Evolutionary conservation across 2,888 invertebrate genomes (phyloP), one percentile per base, ranked within the genome.

Genomic region (Glyphotaelius pellucidus): DNA sequence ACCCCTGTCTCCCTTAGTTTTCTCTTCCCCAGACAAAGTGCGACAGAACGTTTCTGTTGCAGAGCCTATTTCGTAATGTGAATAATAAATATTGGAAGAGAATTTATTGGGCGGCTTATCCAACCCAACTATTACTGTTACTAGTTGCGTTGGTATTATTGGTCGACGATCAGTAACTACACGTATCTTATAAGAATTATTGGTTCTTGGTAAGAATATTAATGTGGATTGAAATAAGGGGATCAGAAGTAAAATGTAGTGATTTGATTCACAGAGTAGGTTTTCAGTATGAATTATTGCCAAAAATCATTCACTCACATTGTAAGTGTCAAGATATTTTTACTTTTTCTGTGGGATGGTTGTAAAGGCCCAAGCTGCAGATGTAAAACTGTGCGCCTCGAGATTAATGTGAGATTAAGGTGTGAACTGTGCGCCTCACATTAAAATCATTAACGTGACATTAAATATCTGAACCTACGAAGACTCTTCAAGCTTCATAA

Each of bases 41-140:
- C 83, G 35, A 38, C 35, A 32, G 35, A 83, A 32, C 83, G 83
- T 32, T 83, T 32, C 83, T 35, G 83, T 83, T 38, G 83, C 83
- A 83, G 5, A 35, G 35, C 83, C 83, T 83, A 83, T 83, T 83
- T 83, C 83, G 83, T 83, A 83, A 83, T 83, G 83, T 12, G 83
- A 83, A 83, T 83, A 83, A 83, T 83, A 83, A 83, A 83, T 83
- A 83, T 83, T 32, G 83, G 9, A 83, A 35, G 35, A 25, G 35
- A 83, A 83, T 83, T 83, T 83, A 83, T 83, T 38, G 83, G 35
- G 32, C 83, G 83, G 35, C 83, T 31, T 83, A 32, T 32, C 35
- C 35, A 83, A 67, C 67, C 67, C 1, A 67, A 25, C 67, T 67
- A 67, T 67, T n/a, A 67, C 67, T 25, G 67, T 25, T 25, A 19